Evolutionary conservation across 2,888 invertebrate species (phyloP).

Genomic region (Sphaerophoria rueppellii): DNA sequence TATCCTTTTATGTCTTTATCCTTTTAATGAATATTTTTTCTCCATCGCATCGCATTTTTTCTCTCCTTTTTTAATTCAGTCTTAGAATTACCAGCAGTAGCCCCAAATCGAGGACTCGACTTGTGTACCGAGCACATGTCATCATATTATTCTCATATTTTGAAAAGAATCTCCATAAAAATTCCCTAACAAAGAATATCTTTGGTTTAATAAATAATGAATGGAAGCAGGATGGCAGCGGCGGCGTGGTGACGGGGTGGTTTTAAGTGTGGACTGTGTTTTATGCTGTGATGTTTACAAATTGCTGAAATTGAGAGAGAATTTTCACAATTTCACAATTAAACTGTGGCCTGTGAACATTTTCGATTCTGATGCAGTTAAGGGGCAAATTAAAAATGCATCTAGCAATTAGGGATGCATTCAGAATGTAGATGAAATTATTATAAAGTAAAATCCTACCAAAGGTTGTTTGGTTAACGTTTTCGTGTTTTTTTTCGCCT

Average conservation of each 20-base stretch:
- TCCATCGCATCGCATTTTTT: not conserved
- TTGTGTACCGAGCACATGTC: constrained; percentile 70
- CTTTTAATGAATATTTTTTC: constrained; percentile 73
- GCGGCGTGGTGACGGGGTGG: not conserved
- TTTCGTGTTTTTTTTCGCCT: constrained; percentile 34
- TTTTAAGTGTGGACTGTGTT: constrained; percentile 6
- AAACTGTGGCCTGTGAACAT: constrained; percentile 70
- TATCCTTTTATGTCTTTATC: constrained; percentile 74
- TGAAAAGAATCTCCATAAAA: constrained; percentile 72
- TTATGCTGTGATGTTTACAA: constrained; percentile 59
- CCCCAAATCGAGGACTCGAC: constrained; percentile 73
- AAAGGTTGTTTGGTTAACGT: not conserved
- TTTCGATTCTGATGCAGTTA: constrained; percentile 71
- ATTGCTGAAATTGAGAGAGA: constrained; percentile 73
- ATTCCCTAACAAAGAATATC: constrained; percentile 72
- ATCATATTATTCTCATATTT: constrained; percentile 61
- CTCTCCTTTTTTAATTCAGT: constrained; percentile 48
- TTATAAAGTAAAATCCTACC: constrained; percentile 46
- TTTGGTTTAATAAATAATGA: constrained; percentile 71
- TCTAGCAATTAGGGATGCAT: constrained; percentile 74
- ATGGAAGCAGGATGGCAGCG: constrained; percentile 2
- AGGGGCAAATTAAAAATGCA: constrained; percentile 73
- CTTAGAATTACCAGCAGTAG: constrained; percentile 73
- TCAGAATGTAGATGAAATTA: constrained; percentile 61
- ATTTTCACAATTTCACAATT: constrained; percentile 73